Conservation (phyloP, 1,140 invertebrate genomes). For the Neodiprion fabricii region DNA sequence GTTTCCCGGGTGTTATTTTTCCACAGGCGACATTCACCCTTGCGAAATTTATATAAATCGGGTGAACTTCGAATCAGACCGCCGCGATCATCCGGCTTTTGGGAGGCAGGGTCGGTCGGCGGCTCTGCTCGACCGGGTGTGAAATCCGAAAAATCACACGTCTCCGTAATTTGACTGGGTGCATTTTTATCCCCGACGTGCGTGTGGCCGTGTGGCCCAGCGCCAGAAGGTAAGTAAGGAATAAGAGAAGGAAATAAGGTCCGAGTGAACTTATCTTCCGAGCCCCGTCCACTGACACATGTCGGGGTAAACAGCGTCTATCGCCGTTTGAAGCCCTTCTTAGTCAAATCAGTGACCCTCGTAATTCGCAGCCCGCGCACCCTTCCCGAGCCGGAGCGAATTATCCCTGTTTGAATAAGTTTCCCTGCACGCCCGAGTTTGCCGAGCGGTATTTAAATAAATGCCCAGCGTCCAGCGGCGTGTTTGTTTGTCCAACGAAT, state of each 20-base stretch:
- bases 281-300: background rate
- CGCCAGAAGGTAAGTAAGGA: background rate
- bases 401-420: constrained; percentile 7
- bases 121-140: background rate
- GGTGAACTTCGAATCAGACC: background rate
- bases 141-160: background rate
- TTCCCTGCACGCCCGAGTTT: background rate
- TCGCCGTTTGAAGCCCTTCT: background rate
- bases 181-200: background rate
- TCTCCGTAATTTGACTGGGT: constrained; percentile 5
- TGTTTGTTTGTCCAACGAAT: background rate
- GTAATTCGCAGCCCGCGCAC: background rate
- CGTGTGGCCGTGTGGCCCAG: too few species aligned
- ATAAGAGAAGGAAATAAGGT: background rate
- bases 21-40: background rate
- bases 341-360: constrained; percentile 4
- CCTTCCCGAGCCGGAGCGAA: background rate
- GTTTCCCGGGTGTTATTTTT: background rate
- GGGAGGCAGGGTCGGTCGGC: too few species aligned
- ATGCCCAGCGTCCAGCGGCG: background rate
- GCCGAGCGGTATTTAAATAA: constrained; percentile 5
- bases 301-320: background rate
- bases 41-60: background rate
- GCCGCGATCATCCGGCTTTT: too few species aligned
- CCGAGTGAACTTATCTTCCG: background rate